These are phyloP conservation scores for Anthopleura xanthogrammica DNA, from an alignment of 92 coral and sea anemone species.

Conservation along the genomic window DNA sequence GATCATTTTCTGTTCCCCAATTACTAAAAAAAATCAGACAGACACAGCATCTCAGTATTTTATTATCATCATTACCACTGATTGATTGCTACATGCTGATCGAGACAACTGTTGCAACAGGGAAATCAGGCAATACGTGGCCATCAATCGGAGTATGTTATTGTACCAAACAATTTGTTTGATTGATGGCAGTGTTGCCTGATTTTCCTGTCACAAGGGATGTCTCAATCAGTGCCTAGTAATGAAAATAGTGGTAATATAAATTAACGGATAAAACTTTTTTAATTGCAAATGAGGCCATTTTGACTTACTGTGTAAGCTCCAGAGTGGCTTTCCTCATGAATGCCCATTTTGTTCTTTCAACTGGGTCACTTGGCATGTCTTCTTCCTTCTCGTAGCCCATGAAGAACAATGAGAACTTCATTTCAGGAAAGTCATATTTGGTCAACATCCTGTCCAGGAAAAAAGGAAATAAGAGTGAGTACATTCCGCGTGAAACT, in stretches of 20 bases:
- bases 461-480: neutral
- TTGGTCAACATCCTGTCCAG: constrained; percentile 67
- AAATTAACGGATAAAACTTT: neutral
- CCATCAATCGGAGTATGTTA: too few relatives aligned
- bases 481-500: neutral
- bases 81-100: neutral
- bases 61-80: neutral
- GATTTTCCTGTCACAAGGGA: too few relatives aligned
- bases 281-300: neutral
- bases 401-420: constrained; percentile 82
- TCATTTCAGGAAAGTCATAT: constrained; percentile 76
- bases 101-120: neutral
- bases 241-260: too few relatives aligned
- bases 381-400: constrained; percentile 86
- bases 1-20: constrained; percentile 97
- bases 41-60: neutral
- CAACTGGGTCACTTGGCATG: constrained; percentile 69
- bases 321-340: constrained; percentile 78
- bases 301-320: constrained; percentile 88
- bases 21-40: constrained; percentile 59
- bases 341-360: constrained; percentile 81
- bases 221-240: too few relatives aligned
- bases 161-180: too few relatives aligned
- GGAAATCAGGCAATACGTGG: too few relatives aligned
- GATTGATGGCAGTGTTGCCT: too few relatives aligned